These are phyloP conservation scores for Drosophila quinaria DNA, from an alignment of 2,888 invertebrate species.

Conservation along the genomic window DNA sequence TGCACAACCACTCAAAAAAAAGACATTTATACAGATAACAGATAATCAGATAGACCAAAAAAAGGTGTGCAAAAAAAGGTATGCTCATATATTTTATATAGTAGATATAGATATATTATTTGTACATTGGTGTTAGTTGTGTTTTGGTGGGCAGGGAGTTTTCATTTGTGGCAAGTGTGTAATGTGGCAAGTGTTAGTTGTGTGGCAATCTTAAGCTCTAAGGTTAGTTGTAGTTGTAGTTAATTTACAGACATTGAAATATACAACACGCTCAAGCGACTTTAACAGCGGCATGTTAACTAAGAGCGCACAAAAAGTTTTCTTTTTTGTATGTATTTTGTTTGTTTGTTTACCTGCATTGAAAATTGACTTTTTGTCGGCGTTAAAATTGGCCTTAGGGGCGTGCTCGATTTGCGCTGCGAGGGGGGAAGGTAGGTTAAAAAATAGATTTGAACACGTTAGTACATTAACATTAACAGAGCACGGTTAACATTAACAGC, in stretches of 20 bases:
- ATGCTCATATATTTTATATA: conserved; percentile 33
- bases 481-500: conserved; percentile 42
- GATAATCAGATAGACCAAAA: conserved; percentile 31
- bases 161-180: conserved; percentile 32
- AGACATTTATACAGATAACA: conserved; percentile 17
- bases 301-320: conserved; percentile 54
- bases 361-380: conserved; percentile 84
- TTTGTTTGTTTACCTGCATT: conserved; percentile 84
- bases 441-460: conserved; percentile 55
- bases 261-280: conserved; percentile 44
- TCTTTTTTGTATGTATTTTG: conserved; percentile 6
- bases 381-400: conserved; percentile 78
- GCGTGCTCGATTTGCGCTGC: conserved; percentile 84
- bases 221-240: conserved; percentile 35
- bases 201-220: conserved; percentile 67
- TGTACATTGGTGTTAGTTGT: conserved; percentile 53
- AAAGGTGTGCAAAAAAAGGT: conserved; percentile 26
- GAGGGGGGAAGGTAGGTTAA: conserved; percentile 42
- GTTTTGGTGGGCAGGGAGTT: neutral
- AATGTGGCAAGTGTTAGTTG: conserved; percentile 49
- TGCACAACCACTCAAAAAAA: conserved; percentile 32
- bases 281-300: conserved; percentile 57
- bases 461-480: conserved; percentile 50
- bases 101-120: conserved; percentile 26
- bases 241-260: conserved; percentile 30